Conservation (phyloP, 2,888 invertebrate species). For the Bhutanitis thaidina region DNA sequence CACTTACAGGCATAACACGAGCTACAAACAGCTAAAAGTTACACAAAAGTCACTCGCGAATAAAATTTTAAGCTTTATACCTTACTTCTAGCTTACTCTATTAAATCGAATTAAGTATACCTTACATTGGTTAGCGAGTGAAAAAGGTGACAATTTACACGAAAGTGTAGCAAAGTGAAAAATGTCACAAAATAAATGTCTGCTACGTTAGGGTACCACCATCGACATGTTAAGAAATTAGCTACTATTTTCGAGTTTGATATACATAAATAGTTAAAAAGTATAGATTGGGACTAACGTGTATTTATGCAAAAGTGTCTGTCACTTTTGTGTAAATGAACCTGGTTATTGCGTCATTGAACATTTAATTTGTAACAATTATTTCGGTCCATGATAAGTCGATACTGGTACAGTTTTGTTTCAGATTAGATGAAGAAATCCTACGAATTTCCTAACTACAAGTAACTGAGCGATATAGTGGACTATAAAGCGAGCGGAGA, state of each 20-base stretch:
- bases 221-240: neutral
- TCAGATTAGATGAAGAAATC: neutral
- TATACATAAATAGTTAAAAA: no score
- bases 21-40: neutral
- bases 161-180: slow-evolving; percentile 1
- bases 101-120: neutral
- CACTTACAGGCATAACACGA: neutral
- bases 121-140: neutral
- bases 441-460: neutral
- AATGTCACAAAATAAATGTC: neutral
- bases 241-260: neutral
- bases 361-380: no score
- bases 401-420: neutral
- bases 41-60: neutral
- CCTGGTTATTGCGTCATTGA: no score
- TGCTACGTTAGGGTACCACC: neutral
- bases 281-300: neutral
- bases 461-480: neutral
- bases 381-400: neutral
- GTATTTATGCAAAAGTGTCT: neutral
- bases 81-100: neutral
- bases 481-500: neutral
- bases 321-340: neutral
- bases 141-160: slow-evolving; percentile 1
- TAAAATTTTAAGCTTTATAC: neutral